Evolutionary conservation across 2,797 vertebrate genomes (phyloP).

Genomic region (Macrochelys suwanniensis): DNA sequence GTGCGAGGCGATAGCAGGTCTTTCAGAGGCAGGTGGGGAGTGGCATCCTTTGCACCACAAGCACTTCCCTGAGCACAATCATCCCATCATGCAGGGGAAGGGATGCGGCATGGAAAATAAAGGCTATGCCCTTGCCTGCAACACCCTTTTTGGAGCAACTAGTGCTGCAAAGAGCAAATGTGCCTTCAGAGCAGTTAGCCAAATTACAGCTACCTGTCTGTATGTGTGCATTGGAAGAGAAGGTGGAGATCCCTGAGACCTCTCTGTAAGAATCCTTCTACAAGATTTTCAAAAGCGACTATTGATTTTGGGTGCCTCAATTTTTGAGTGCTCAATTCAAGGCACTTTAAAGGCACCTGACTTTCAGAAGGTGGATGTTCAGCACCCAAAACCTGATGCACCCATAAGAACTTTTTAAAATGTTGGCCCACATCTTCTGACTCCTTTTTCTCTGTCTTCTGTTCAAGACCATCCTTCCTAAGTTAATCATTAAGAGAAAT

Average conservation of each 20-base stretch:
- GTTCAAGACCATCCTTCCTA: background rate
- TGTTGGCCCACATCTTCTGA: rapidly evolving
- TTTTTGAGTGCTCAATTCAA: background rate
- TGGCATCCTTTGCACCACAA: background rate
- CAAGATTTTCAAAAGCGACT: background rate
- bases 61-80: background rate
- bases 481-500: background rate
- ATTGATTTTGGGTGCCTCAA: background rate
- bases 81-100: background rate
- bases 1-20: no score
- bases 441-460: background rate
- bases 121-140: background rate
- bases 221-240: background rate
- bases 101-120: background rate
- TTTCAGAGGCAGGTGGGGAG: no score
- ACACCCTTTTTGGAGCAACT: background rate
- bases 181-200: background rate
- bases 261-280: background rate
- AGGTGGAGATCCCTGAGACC: background rate
- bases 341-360: no score
- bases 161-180: background rate
- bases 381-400: background rate
- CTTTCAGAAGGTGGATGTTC: no score
- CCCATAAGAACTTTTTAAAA: conserved; percentile 3
- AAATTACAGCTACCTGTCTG: background rate